Percentiles rank a stretch among this genome's conserved stretches.
These are phyloP conservation scores for Wiebesia pumilae DNA, from an alignment of 1,140 invertebrate species.

Conservation along the genomic window DNA sequence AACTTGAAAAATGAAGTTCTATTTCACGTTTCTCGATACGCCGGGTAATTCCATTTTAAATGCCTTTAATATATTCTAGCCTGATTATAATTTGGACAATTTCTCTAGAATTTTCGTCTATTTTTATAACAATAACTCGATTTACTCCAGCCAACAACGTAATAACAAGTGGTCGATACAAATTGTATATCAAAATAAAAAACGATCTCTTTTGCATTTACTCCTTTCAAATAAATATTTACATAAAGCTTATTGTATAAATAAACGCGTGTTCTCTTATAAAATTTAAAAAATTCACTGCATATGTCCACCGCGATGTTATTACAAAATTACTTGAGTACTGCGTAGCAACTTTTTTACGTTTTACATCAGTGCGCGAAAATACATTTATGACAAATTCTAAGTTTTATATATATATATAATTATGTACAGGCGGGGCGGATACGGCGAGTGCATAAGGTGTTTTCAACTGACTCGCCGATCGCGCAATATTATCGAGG, in stretches of 20 bases:
- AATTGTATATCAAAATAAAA: too few species aligned
- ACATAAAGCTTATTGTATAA: not conserved
- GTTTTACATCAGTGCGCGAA: not conserved
- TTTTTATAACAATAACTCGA: not conserved
- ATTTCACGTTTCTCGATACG: not conserved
- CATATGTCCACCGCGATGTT: not conserved
- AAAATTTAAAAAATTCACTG: not conserved
- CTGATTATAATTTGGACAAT: not conserved
- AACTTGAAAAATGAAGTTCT: not conserved
- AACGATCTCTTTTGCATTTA: too few species aligned
- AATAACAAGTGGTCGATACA: too few species aligned
- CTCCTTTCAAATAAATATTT: not conserved
- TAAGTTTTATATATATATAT: not conserved
- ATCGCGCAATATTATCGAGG: conserved; percentile 80
- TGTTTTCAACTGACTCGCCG: conserved; percentile 79
- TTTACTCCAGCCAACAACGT: too few species aligned
- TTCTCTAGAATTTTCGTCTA: not conserved
- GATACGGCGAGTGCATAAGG: conserved; percentile 77
- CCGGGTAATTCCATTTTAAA: not conserved
- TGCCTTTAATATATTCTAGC: not conserved
- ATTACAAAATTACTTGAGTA: not conserved
- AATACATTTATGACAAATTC: not conserved
- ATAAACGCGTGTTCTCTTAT: not conserved
- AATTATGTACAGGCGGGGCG: conserved; percentile 70
- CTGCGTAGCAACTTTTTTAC: not conserved